Base-by-base conservation (phyloP, 2,113 vertebrate genomes). In the Synodontis membranacea region DNA sequence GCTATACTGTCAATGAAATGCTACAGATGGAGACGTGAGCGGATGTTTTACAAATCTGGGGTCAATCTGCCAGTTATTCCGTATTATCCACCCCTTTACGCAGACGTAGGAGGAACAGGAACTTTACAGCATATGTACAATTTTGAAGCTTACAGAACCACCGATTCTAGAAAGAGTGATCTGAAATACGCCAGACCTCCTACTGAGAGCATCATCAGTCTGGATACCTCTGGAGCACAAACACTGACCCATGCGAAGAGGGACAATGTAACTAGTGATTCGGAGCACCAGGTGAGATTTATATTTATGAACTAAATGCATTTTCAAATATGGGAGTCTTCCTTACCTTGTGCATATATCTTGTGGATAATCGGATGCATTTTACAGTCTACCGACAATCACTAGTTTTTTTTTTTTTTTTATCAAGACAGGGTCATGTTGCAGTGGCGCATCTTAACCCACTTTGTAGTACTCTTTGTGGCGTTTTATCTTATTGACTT, bases 1-100 rank as follows among this genome's bases (percentile, higher is more conserved):
- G 46, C 83, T 68, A 88, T 91, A 60, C 28, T 89, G 50, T 91
- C 90, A 39, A 87, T 93, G n/a, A 92, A 90, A 50, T 70, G 93
- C 42, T 81, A 88, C 87, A 82, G 42, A 72, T 93, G 92, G 91
- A 87, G 88, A 86, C 87, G 58, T 2, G 89, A 92, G 0, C 84
- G 39, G 1, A 44, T 80, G 19, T 90, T 88, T 89, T 90, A 0
- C 31, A 89, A 91, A 86, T 89, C 89, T 23, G 83, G 76, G 17
- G 89, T 80, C 3, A 89, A 89, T 85, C 87, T 91, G 12, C 90
- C 90, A 5, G 86, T 90, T 75, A 89, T 91, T 85, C 90, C 90
- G 11, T 90, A 91, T 85, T 90, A 90, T 76, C 90, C 90, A 42
- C 90, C 89, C 0, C 83, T 89, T 88, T 91, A 91, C 79, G 88